Evolutionary conservation across 2,888 invertebrate species (phyloP), one percentile per base, ranked within the genome.

Genomic region (Lamellibrachia columna): DNA sequence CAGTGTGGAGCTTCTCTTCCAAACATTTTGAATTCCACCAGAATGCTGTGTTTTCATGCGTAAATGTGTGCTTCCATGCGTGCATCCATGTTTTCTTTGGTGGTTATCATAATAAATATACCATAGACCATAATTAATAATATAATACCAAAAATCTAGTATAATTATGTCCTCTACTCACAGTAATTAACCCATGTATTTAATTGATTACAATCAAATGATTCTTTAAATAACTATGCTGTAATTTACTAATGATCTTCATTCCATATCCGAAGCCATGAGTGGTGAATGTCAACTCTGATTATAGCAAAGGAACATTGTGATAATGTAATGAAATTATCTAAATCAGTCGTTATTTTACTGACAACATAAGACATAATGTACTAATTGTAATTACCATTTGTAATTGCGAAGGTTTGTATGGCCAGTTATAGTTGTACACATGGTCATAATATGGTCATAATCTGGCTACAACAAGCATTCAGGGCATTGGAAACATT

Each of bases 171-270:
- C 4, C 91, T n/a, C n/a, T 91, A 40, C 28, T 91, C 22, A 22
- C 91, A n/a, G 91, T 91, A 91, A 28, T 91, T 91, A n/a, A 40
- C 40, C 40, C 40, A 40, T 40, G 40, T n/a, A 22, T 91, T 22
- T 91, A 91, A 28, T 91, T 28, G 22, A 91, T 91, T 91, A 91
- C 91, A 91, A 91, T 9, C 22, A 4, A 91, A n/a, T 91, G n/a
- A 91, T 22, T 91, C 40, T 40, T 40, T 40, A 40, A 40, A 15
- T 91, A 91, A 91, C 28, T 91, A 91, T 91, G 91, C 40, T 91
- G 91, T 91, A 22, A 91, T 55, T 55, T 40, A 40, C 40, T 40
- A 40, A 40, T 40, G 40, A 40, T 1, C 40, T 40, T 40, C 40
- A 40, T 40, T 40, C 40, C 40, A 40, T 40, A 40, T 40, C 4